phyloP scores from a whole-genome alignment of 2,888 invertebrate species.

The Notodonta dromedarius region DNA sequence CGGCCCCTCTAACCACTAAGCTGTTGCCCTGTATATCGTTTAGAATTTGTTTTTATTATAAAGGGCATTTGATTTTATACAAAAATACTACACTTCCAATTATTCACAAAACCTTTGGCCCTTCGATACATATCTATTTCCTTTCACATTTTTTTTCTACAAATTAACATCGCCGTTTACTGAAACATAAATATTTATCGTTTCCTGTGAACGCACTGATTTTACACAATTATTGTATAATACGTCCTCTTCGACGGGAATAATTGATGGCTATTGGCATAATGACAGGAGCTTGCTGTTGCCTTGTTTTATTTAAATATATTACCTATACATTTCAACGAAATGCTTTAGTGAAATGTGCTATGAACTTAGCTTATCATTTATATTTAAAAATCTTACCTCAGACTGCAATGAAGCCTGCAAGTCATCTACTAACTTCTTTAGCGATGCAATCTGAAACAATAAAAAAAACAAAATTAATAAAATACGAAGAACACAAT shows the following conservation, averaged over 20 bases:
- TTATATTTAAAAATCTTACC: conserved; percentile 50
- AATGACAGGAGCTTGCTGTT: background rate
- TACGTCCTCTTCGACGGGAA: conserved; percentile 13
- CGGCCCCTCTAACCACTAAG: too few species aligned
- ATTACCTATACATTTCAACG: too few species aligned
- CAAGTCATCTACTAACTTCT: conserved; percentile 65
- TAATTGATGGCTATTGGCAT: conserved; percentile 8
- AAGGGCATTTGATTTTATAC: too few species aligned
- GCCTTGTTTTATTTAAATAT: background rate
- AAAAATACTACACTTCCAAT: background rate
- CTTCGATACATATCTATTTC: conserved; percentile 16
- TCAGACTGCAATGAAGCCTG: conserved; percentile 71
- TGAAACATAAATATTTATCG: conserved; percentile 40
- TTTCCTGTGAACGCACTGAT: conserved; percentile 36
- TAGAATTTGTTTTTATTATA: too few species aligned
- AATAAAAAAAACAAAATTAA: conserved; percentile 18
- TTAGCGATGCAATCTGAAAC: conserved; percentile 71
- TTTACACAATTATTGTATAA: conserved; percentile 26
- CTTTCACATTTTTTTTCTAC: conserved; percentile 17
- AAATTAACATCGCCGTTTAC: conserved; percentile 30
- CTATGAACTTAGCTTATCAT: too few species aligned
- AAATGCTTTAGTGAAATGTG: too few species aligned
- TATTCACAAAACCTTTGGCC: conserved; percentile 17
- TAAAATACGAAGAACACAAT: conserved; percentile 3
- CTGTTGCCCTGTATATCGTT: too few species aligned